These are phyloP conservation scores for Noctua fimbriata DNA, from an alignment of 2,888 invertebrate species.

Conservation along the genomic window DNA sequence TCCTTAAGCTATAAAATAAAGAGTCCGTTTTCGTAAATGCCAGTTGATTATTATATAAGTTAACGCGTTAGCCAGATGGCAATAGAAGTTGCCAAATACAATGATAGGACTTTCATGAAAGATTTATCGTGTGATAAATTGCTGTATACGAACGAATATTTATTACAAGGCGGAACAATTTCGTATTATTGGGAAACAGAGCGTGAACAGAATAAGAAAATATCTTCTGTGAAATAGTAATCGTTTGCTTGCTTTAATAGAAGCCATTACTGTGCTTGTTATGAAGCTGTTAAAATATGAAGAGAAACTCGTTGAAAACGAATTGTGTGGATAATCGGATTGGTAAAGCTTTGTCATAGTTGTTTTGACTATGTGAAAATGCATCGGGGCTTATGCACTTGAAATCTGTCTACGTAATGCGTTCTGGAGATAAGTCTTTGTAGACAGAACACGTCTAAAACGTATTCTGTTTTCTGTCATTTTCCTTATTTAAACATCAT, in stretches of 20 bases:
- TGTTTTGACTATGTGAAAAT: not conserved
- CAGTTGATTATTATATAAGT: constrained; percentile 57
- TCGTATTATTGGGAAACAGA: constrained; percentile 31
- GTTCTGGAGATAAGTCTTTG: not conserved
- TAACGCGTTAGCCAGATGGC: constrained; percentile 41
- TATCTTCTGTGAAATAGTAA: constrained; percentile 38
- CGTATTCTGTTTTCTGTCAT: too few species aligned
- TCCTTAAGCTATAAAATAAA: constrained; percentile 51
- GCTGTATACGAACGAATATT: constrained; percentile 45
- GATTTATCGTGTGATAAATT: constrained; percentile 59
- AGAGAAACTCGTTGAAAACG: not conserved
- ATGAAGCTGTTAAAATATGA: constrained; percentile 2
- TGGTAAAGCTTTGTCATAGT: not conserved
- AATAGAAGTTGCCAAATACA: constrained; percentile 46
- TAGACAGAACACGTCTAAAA: not conserved
- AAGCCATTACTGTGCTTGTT: not conserved
- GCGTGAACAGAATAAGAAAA: constrained; percentile 15
- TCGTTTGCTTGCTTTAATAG: not conserved
- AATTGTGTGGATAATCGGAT: not conserved
- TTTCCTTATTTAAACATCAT: not conserved
- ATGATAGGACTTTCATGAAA: constrained; percentile 44
- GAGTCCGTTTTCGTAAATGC: constrained; percentile 39
- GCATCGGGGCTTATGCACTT: not conserved
- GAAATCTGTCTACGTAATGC: not conserved
- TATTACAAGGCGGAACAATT: constrained; percentile 35